A percentile compares a stretch with the other conserved stretches of the same genome.
phyloP scores from a whole-genome alignment of 1,140 invertebrate genomes.

The Adelges cooleyi region DNA sequence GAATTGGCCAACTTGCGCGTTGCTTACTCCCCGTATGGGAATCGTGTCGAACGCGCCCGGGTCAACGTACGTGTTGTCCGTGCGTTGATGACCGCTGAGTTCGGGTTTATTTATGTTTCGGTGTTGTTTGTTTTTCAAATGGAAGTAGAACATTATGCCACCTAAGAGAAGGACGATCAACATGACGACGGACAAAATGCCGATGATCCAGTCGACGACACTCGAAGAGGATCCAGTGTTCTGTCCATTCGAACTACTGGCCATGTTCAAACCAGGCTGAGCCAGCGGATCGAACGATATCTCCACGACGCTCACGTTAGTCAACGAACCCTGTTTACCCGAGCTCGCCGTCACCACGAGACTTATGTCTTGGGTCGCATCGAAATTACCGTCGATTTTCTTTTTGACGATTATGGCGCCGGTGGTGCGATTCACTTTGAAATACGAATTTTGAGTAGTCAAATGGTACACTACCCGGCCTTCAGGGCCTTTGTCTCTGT shows the following conservation, averaged over 20 bases:
- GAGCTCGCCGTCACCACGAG: slow-evolving; percentile 76
- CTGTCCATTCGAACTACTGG: slow-evolving; percentile 40
- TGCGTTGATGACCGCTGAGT: slow-evolving; percentile 46
- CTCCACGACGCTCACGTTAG: slow-evolving; percentile 74
- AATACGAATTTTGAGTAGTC: slow-evolving; percentile 68
- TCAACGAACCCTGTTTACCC: slow-evolving; percentile 70
- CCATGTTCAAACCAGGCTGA: slow-evolving; percentile 46
- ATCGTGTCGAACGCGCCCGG: slow-evolving; percentile 78
- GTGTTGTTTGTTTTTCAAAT: slow-evolving; percentile 68
- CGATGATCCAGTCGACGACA: slow-evolving; percentile 73
- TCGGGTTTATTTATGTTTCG: slow-evolving; percentile 68
- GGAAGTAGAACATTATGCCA: slow-evolving; percentile 67
- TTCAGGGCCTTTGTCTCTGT: slow-evolving; percentile 81
- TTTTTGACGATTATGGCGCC: slow-evolving; percentile 74
- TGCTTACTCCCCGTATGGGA: slow-evolving; percentile 49
- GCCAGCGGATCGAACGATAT: slow-evolving; percentile 62
- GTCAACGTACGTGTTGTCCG: slow-evolving; percentile 64
- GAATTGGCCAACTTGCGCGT: slow-evolving; percentile 53
- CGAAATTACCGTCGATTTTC: slow-evolving; percentile 50
- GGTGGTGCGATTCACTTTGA: slow-evolving; percentile 81
- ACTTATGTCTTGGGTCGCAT: slow-evolving; percentile 56
- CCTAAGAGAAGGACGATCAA: slow-evolving; percentile 69
- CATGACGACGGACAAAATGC: slow-evolving; percentile 67
- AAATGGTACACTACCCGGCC: slow-evolving; percentile 82
- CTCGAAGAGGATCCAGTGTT: slow-evolving; percentile 48